Conservation (phyloP, 2,113 vertebrate genomes). For the Penelope pileata region DNA sequence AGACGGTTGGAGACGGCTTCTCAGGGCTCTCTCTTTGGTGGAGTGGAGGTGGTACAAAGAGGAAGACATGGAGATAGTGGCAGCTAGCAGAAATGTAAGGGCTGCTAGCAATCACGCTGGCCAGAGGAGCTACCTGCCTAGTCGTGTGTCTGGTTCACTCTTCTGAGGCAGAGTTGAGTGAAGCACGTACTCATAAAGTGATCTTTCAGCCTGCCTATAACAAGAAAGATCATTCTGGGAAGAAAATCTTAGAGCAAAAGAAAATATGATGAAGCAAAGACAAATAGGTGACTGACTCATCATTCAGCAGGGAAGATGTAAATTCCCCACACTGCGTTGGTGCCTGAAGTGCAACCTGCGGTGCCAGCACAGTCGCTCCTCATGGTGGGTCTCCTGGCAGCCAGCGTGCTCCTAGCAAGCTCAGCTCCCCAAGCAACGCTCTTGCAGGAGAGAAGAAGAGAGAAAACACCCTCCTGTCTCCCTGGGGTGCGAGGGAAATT, state of each 20-base stretch:
- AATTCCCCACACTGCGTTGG: not conserved
- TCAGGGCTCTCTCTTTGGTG: not conserved
- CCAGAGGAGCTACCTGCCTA: not conserved
- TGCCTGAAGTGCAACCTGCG: not conserved
- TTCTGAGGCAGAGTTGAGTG: not conserved
- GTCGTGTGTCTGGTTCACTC: not conserved
- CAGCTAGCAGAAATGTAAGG: not conserved
- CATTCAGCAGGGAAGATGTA: not conserved
- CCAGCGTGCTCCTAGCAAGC: not conserved
- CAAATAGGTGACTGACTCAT: not conserved
- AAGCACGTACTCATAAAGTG: not conserved
- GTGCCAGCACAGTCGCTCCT: not conserved
- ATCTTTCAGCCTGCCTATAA: not conserved
- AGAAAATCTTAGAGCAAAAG: not conserved
- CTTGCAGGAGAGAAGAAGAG: not conserved
- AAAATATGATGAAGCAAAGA: not conserved
- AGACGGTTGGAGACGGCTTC: not conserved
- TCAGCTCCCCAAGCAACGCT: not conserved
- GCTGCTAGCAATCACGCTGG: not conserved
- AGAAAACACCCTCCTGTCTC: not conserved
- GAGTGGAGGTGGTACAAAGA: not conserved
- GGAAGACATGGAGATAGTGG: not conserved
- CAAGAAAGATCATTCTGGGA: not conserved
- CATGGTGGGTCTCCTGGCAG: not conserved
- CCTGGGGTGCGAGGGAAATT: not conserved